Evolutionary conservation across 2,888 invertebrate genomes (phyloP), one percentile per base, ranked within the genome.

Genomic region (Thymelicus acteon): DNA sequence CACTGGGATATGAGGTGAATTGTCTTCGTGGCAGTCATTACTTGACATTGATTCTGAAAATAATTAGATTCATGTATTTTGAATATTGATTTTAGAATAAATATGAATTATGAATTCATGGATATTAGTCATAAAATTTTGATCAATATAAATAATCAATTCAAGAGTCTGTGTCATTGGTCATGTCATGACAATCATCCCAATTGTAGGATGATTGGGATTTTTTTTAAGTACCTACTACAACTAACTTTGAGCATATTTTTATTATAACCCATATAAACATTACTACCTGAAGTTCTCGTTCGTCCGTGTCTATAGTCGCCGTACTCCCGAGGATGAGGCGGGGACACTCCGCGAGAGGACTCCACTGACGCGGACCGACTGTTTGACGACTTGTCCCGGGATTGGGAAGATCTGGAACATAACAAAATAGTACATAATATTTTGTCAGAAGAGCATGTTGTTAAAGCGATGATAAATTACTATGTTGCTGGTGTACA

Each of bases 351-450:
- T 31, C 87, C 91, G n/a, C 92, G 90, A 3, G 91, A 87, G 7
- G 94, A 94, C 62, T 94, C 94, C 71, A 94, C 93, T 0, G 93
- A 93, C 19, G 91, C 90, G 15, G 95, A 94, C 4, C 94, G 89
- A 39, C 95, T 95, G 73, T 90, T 88, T 1, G 95, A 95, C 74
- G 96, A 96, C 82, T 96, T 96, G 75, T 96, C 96, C 64, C 96
- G 95, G 48, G 95, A 95, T 67, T 95, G 93, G 0, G 95, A 94
- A 52, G 92, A 88, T 73, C 96, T 94, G 40, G 3, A 54, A 61
- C 54, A 24, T 5, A 44, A 15, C 5, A 12, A n/a, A 44, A 19
- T 12, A 44, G 10, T 44, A 0, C 12, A 12, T 44, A 12, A 44
- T 2, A 44, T 12, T 44, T 44, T 44, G 8, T 5, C 31, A 31